Evolutionary conservation across 2,797 vertebrate genomes (phyloP).

Genomic region (Coregonus suidteri): DNA sequence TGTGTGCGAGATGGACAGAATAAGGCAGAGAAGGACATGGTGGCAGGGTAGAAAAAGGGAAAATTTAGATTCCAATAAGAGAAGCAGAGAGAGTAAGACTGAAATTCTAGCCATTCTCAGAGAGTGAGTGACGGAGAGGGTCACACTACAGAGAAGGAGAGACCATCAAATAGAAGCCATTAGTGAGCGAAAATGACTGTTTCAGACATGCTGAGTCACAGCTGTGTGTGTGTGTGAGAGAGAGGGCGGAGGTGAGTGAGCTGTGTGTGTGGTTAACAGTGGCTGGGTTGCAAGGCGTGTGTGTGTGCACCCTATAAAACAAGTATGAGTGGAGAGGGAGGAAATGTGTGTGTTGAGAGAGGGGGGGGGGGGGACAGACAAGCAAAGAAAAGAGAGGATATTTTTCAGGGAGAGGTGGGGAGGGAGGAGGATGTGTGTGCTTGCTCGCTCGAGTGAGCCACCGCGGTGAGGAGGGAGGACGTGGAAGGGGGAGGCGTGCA

Average conservation of each 20-base stretch:
- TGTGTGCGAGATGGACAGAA: not conserved
- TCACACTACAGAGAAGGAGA: not conserved
- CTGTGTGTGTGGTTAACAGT: not conserved
- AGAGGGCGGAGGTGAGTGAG: not conserved
- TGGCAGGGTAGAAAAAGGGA: not conserved
- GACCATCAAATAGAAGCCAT: not conserved
- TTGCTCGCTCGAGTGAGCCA: not conserved
- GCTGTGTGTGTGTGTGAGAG: not conserved
- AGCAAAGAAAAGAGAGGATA: not conserved
- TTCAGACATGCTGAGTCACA: constrained; percentile 1
- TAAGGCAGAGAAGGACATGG: not conserved
- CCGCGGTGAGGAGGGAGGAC: not conserved
- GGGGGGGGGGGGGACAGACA: not conserved
- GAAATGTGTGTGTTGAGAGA: not conserved
- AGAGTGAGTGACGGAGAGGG: not conserved
- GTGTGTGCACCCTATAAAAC: not conserved
- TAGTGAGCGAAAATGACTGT: not conserved
- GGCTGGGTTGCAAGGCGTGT: not conserved
- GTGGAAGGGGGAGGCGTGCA: not conserved
- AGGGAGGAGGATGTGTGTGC: constrained; percentile 14
- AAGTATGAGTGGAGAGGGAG: not conserved
- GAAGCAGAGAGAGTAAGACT: not conserved
- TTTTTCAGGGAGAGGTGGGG: not conserved
- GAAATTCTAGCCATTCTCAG: not conserved
- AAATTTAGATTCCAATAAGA: not conserved